Base-by-base conservation (phyloP, 1,140 invertebrate genomes). In the Radopholus similis region DNA sequence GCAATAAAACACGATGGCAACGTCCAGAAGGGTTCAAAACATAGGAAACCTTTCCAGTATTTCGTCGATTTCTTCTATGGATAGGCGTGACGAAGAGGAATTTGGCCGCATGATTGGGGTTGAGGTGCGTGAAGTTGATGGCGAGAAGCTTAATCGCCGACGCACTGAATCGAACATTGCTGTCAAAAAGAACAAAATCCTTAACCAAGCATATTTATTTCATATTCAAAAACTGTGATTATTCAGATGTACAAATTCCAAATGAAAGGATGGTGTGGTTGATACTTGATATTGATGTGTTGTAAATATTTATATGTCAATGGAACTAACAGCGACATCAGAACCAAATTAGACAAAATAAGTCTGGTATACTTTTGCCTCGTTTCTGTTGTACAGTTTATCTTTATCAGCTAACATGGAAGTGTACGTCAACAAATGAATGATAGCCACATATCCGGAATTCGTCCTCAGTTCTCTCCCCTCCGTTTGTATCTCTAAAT, bases 51-150 rank as follows among this genome's bases (percentile, higher is more conserved):
- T 66, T 26, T 35, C 54, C 15, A 66, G 59, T 26, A 66, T 64
- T 47, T 66, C 64, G 49, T 66, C 54, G n/a, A 66, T 66, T 26
- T 66, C 64, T 21, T 66, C 38, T 37, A 37, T 53, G 4, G 64
- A 59, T 42, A 66, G 64, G n/a, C 64, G 38, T 38, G 64, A 58
- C 37, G 60, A 32, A 13, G 38, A 18, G 6, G 64, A 66, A 21
- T 18, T 54, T 6, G 38, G 26, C 13, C 56, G 56, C n/a, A 28
- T 34, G 23, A 40, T 18, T 9, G 64, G 55, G 30, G 60, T 40
- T 26, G 60, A 57, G 26, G 28, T 57, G 23, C 55, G 26, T 57
- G 55, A 42, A 13, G n/a, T 56, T 56, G 18, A 56, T 4, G 34
- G 60, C 0, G 40, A 63, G n/a, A 53, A 63, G 21, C 38, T 63